Percentiles rank a stretch among this genome's conserved stretches.
Conservation (phyloP, 2,888 invertebrate genomes). For the Perithous albicinctus region DNA sequence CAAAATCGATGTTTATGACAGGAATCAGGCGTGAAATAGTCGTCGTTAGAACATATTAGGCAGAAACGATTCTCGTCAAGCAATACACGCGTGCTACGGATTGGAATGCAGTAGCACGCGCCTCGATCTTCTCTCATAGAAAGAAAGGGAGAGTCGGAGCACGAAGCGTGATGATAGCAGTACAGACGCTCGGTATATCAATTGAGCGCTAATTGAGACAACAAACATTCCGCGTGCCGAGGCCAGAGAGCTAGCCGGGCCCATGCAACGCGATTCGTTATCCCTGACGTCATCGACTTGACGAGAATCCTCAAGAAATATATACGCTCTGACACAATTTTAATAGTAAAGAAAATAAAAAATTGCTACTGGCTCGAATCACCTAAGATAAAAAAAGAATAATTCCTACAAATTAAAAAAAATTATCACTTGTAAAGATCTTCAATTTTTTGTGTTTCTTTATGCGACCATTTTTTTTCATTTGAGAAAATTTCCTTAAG, state of each 20-base stretch:
- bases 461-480: too few relatives aligned
- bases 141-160: conserved; percentile 40
- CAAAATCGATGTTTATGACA: conserved; percentile 1
- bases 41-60: conserved; percentile 3
- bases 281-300: conserved; percentile 49
- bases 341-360: background rate
- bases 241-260: conserved; percentile 46
- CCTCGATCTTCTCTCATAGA: conserved; percentile 32
- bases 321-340: background rate
- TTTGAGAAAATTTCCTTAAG: too few relatives aligned
- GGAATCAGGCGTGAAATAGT: background rate
- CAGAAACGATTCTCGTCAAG: background rate
- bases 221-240: conserved; percentile 74
- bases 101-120: conserved; percentile 38
- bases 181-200: conserved; percentile 70
- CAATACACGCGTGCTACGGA: conserved; percentile 7
- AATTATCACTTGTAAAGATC: too few relatives aligned
- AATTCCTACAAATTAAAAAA: background rate
- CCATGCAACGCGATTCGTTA: conserved; percentile 49
- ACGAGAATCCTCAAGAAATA: conserved; percentile 22
- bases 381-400: background rate
- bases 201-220: conserved; percentile 81
- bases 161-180: conserved; percentile 55
- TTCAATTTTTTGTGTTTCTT: too few relatives aligned
- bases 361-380: background rate